Conservation (phyloP, 2,888 invertebrate species). For the Caenorhabditis sinica region DNA sequence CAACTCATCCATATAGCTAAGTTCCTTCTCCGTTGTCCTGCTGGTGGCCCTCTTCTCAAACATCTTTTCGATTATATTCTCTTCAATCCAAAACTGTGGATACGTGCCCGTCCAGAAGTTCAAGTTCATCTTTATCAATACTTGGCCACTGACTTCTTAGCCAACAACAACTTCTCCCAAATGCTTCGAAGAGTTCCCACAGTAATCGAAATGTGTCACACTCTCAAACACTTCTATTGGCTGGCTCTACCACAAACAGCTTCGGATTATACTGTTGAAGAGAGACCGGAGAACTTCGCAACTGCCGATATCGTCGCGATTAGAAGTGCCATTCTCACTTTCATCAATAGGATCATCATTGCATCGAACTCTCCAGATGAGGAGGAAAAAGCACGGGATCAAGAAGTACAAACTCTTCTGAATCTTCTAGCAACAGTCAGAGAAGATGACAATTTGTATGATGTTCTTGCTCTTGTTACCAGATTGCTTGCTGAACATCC, state of each 20-base stretch:
- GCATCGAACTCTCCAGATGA: conserved; percentile 59
- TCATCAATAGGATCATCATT: conserved; percentile 85
- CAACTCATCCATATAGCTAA: conserved; percentile 84
- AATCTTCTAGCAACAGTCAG: conserved; percentile 98
- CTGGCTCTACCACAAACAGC: conserved; percentile 93
- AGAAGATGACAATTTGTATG: conserved; percentile 99
- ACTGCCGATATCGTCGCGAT: conserved; percentile 96
- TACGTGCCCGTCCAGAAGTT: conserved; percentile 91
- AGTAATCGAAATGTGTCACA: conserved; percentile 94
- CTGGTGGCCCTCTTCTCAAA: conserved; percentile 84
- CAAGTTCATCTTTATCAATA: conserved; percentile 92
- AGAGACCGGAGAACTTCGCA: conserved; percentile 84
- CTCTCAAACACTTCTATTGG: conserved; percentile 99
- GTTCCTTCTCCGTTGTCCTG: conserved; percentile 77
- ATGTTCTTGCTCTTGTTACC: conserved; percentile 97
- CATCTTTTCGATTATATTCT: conserved; percentile 99
- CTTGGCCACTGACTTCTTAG: conserved; percentile 98
- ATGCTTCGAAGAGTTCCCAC: conserved; percentile 92
- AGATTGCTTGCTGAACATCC: conserved; percentile 98
- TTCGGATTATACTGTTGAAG: conserved; percentile 70
- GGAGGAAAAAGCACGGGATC: conserved; percentile 87
- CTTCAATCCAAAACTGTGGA: conserved; percentile 99
- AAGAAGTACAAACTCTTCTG: conserved; percentile 97
- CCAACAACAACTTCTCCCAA: conserved; percentile 90
- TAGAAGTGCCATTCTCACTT: conserved; percentile 94